These are phyloP conservation scores for Pseudochromis fuscus DNA, from an alignment of 2,797 vertebrate genomes.

Conservation along the genomic window DNA sequence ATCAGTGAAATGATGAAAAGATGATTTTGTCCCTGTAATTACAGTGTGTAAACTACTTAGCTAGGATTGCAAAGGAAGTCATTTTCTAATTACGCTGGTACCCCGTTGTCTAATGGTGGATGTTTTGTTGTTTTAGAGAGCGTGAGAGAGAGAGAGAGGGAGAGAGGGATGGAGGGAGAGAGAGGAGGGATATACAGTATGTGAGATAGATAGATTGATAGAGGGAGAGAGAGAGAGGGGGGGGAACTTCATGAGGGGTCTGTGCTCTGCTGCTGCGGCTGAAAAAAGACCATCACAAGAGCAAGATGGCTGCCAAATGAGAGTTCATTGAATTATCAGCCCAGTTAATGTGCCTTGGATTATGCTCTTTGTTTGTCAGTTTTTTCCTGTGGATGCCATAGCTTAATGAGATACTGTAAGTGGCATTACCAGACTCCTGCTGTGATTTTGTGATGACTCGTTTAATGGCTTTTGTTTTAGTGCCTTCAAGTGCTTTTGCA, in stretches of 20 bases:
- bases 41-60: slow-evolving; percentile 99
- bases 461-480: slow-evolving; percentile 85
- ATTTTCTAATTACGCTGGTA: slow-evolving; percentile 99
- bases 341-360: slow-evolving; percentile 85
- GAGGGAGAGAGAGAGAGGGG: slow-evolving; percentile 48
- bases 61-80: slow-evolving; percentile 99
- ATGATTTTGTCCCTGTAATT: slow-evolving; percentile 99
- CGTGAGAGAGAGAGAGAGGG: slow-evolving; percentile 13
- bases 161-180: slow-evolving; percentile 26
- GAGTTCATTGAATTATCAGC: slow-evolving; percentile 99
- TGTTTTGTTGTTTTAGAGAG: slow-evolving; percentile 97
- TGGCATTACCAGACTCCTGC: slow-evolving; percentile 83
- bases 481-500: slow-evolving; percentile 79
- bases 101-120: slow-evolving; percentile 99
- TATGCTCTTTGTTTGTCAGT: slow-evolving; percentile 83
- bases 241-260: slow-evolving; percentile 72
- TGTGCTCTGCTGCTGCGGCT: slow-evolving; percentile 68
- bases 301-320: slow-evolving; percentile 98
- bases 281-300: slow-evolving; percentile 96
- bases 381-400: slow-evolving; percentile 82
- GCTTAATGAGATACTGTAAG: slow-evolving; percentile 86
- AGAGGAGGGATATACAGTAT: slow-evolving; percentile 16
- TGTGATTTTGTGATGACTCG: slow-evolving; percentile 85
- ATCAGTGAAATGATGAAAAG: slow-evolving; percentile 99
- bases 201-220: neutral